Evolutionary conservation across 2,888 invertebrate genomes (phyloP).

Genomic region (Amphimallon solstitiale): DNA sequence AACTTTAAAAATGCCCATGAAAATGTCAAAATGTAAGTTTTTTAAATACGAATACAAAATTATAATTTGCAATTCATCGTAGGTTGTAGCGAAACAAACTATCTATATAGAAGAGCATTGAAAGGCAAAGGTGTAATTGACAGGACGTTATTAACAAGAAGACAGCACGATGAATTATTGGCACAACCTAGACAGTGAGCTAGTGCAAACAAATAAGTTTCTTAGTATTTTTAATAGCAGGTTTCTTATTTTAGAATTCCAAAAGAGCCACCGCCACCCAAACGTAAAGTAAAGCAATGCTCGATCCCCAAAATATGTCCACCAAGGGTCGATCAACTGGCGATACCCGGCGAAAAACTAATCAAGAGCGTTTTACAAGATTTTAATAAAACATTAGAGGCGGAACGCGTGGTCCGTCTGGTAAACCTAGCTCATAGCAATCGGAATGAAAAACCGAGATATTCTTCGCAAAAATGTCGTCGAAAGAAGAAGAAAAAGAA

Average conservation of each 20-base stretch:
- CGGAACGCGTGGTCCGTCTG: constrained; percentile 43
- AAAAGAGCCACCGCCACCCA: constrained; percentile 8
- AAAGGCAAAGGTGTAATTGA: constrained; percentile 33
- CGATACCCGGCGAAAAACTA: constrained; percentile 36
- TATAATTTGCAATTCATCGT: neutral
- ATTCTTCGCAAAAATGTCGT: constrained; percentile 21
- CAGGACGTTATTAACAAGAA: constrained; percentile 33
- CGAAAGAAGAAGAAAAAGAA: constrained; percentile 33
- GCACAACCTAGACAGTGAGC: constrained; percentile 36
- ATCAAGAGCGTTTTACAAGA: constrained; percentile 38
- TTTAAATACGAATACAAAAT: neutral
- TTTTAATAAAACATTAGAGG: constrained; percentile 40
- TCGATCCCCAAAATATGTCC: constrained; percentile 37
- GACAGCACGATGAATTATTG: constrained; percentile 33
- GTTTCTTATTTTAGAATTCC: neutral
- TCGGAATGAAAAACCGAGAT: constrained; percentile 35
- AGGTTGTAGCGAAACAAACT: constrained; percentile 34
- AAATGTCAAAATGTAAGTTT: constrained; percentile 26
- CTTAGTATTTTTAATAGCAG: neutral
- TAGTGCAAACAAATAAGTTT: neutral
- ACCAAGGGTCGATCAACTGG: constrained; percentile 40
- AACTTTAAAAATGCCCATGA: constrained; percentile 16
- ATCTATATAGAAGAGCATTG: constrained; percentile 3
- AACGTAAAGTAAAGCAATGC: constrained; percentile 20
- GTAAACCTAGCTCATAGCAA: constrained; percentile 43